Conservation (phyloP, 2,888 invertebrate genomes). For the Melinopterus prodromus region DNA sequence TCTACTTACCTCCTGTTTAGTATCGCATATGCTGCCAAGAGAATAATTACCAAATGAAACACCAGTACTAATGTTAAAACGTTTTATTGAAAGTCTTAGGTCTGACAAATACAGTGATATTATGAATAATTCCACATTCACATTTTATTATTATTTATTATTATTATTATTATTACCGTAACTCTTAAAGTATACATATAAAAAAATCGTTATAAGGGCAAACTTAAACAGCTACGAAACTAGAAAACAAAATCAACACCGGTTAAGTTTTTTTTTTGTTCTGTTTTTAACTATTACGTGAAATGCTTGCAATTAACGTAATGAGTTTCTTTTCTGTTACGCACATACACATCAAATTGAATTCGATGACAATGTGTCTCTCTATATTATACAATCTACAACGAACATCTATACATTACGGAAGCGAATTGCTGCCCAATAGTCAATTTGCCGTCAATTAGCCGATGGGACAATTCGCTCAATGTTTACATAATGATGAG, state of each 20-base stretch:
- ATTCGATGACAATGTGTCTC: constrained; percentile 44
- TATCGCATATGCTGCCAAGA: background rate
- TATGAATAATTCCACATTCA: constrained; percentile 51
- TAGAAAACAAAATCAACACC: constrained; percentile 4
- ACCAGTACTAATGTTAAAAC: constrained; percentile 41
- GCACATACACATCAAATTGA: constrained; percentile 41
- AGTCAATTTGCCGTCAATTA: constrained; percentile 42
- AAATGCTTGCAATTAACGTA: constrained; percentile 12
- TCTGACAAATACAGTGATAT: constrained; percentile 50
- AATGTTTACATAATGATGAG: constrained; percentile 48
- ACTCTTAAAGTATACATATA: constrained; percentile 42
- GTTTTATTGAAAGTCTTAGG: constrained; percentile 49
- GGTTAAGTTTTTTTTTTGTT: background rate
- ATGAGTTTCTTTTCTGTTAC: constrained; percentile 23
- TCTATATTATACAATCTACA: constrained; percentile 54
- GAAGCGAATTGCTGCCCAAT: constrained; percentile 47
- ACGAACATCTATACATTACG: constrained; percentile 56
- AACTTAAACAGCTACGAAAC: constrained; percentile 4
- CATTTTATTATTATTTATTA: constrained; percentile 41
- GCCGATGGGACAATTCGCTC: constrained; percentile 48
- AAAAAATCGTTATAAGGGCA: background rate
- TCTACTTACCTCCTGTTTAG: too few relatives aligned
- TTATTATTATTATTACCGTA: constrained; percentile 26
- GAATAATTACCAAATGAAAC: constrained; percentile 8
- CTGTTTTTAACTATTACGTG: background rate